phyloP scores from a whole-genome alignment of 2,888 invertebrate genomes.

The Synanthedon formicaeformis region DNA sequence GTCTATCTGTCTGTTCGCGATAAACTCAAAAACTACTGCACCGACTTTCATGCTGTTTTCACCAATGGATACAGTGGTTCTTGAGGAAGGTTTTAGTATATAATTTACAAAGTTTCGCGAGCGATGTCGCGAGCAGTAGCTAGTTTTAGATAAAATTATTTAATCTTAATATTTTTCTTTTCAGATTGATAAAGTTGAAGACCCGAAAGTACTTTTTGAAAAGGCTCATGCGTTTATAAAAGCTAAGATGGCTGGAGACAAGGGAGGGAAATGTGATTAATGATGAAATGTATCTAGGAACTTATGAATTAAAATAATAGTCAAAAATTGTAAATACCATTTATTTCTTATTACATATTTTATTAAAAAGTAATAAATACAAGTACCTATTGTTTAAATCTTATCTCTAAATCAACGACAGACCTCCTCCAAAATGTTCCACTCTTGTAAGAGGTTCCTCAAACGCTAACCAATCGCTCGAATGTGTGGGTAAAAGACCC shows the following conservation, averaged over 20 bases:
- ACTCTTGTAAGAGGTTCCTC: conserved; percentile 89
- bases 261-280: conserved; percentile 28
- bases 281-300: conserved; percentile 12
- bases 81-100: too few species aligned
- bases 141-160: conserved; percentile 1
- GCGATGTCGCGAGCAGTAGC: too few species aligned
- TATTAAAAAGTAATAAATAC: conserved; percentile 31
- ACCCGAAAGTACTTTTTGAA: conserved; percentile 79
- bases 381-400: conserved; percentile 12
- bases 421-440: conserved; percentile 88
- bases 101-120: too few species aligned
- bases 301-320: conserved; percentile 14
- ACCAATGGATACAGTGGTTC: too few species aligned
- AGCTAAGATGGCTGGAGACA: conserved; percentile 69
- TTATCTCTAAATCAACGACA: conserved; percentile 68
- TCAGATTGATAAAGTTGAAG: conserved; percentile 88
- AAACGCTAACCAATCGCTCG: conserved; percentile 98
- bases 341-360: conserved; percentile 38
- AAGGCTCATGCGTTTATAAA: conserved; percentile 79
- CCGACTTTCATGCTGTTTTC: too few species aligned
- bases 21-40: too few species aligned
- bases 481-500: conserved; percentile 96
- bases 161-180: conserved; percentile 12
- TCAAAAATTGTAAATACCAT: conserved; percentile 45
- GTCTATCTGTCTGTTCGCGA: too few species aligned